Conservation (phyloP, 2,113 vertebrate species). For the Eurypyga helias region DNA sequence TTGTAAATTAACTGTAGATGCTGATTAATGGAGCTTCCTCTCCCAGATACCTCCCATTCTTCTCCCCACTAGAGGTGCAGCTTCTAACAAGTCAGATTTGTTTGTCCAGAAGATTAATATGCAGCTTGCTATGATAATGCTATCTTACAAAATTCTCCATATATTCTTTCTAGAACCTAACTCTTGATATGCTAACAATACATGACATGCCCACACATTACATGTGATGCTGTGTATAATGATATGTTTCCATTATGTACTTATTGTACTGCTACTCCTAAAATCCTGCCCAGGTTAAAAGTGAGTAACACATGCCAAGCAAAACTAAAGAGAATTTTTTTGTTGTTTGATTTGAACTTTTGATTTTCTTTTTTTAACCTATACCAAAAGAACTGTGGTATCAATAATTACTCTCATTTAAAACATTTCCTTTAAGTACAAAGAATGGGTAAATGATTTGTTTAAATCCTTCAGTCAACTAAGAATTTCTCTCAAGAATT, state of each 20-base stretch:
- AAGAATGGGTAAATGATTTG: not conserved
- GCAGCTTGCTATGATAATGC: not conserved
- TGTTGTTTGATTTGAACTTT: not conserved
- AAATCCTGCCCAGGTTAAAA: not conserved
- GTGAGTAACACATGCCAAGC: not conserved
- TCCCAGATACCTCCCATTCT: not conserved
- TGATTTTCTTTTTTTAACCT: not conserved
- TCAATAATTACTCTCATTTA: not conserved
- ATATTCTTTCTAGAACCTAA: not conserved
- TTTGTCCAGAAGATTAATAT: not conserved
- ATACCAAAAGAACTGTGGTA: not conserved
- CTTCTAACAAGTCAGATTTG: not conserved
- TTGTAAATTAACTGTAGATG: not conserved
- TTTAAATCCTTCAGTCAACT: not conserved
- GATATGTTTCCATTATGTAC: not conserved
- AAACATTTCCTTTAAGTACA: not conserved
- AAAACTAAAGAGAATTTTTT: not conserved
- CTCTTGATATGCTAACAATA: not conserved
- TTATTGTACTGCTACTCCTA: not conserved
- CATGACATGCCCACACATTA: not conserved
- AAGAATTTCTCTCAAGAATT: not conserved
- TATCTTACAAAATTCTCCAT: not conserved
- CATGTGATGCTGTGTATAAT: not conserved
- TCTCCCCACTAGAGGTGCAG: accelerated
- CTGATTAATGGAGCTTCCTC: not conserved